Base-by-base conservation (phyloP, 2,113 vertebrate genomes). In the Carassius carassius region DNA sequence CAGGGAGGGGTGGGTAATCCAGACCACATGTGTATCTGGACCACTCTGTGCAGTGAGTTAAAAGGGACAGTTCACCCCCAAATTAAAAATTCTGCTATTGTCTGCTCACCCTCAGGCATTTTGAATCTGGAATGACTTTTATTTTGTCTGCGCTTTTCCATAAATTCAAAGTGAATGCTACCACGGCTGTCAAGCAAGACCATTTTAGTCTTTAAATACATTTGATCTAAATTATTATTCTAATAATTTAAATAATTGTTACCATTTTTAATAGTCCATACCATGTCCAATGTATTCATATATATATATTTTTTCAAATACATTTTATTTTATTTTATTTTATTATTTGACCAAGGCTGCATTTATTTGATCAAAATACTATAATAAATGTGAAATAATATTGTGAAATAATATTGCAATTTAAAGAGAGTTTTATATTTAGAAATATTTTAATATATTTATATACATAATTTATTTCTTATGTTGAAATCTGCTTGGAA, bases 1-100 rank as follows among this genome's bases (percentile, higher is more conserved):
- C 13, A 29, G 69, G 73, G 51, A 87, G 23, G 77, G 84, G 44
- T 67, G 63, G 54, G 51, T 88, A 88, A 90, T 88, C 63, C 80
- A 84, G 23, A 86, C 81, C 89, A 90, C 69, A 87, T 88, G 87
- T 81, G 62, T 72, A 74, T 76, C 37, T 82, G 62, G 67, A 51
- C 73, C 76, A 35, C 35, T 70, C 69, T 63, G 69, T 73, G n/a
- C 82, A 79, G 10, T 82, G 25, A 60, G 73, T 32, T 51, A 41
- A 82, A 58, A 73, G 41, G 21, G 70, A 73, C 70, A 74, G 72
- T 47, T 49, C 41, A 74, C 21, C 21, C 5, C 2, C 23, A 73
- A 47, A 44, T 13, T 5, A 1, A 1, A n/a, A 44, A 47, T 47
- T 25, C n/a, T n/a, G 1, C 41, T 73, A 16, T 47, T 72, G 69